Base-by-base conservation (phyloP, 2,888 invertebrate genomes). In the Epinotia ramella region DNA sequence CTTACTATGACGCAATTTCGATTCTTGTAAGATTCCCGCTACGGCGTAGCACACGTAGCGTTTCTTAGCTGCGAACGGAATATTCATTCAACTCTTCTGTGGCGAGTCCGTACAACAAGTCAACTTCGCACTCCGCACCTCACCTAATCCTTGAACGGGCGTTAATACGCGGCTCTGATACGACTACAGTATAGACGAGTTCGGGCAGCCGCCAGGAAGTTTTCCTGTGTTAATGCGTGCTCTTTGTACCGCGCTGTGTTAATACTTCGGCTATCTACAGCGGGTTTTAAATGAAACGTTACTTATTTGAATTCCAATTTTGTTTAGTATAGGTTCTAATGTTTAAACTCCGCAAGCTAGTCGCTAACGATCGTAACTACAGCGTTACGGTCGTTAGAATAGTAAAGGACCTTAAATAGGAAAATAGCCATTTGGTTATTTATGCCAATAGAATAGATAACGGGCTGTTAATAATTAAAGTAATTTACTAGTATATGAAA, bases 111-210 rank as follows among this genome's bases (percentile, higher is more conserved):
- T 78, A 89, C 88, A 91, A 90, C 87, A 91, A 91, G 89, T 89
- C 88, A 90, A 92, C 91, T 91, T 89, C 87, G 82, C 83, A 88
- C 88, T 89, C 87, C 80, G 81, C 72, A 28, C 46, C 77, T 81
- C 83, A 86, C 83, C 86, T 93, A 93, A 93, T 93, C 92, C 92
- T 91, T 89, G 87, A 89, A 85, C 89, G 86, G 85, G 87, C 92
- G 85, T 84, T 88, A 88, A 59, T 59, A 59, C 68, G 88, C 85
- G 86, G 93, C 93, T 93, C 92, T 91, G 88, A 89, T 87, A 89
- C 89, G 89, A 89, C 86, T 86, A 87, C 91, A 91, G 92, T 53
- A 53, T n/a, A 91, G 92, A 93, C 93, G 92, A 93, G 92, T 94
- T 94, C 88, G 80, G 85, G 84, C 86, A 89, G 89, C 91, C 92